Base-by-base conservation (phyloP, 2,797 vertebrate genomes). In the Zenarchopterus dispar region DNA sequence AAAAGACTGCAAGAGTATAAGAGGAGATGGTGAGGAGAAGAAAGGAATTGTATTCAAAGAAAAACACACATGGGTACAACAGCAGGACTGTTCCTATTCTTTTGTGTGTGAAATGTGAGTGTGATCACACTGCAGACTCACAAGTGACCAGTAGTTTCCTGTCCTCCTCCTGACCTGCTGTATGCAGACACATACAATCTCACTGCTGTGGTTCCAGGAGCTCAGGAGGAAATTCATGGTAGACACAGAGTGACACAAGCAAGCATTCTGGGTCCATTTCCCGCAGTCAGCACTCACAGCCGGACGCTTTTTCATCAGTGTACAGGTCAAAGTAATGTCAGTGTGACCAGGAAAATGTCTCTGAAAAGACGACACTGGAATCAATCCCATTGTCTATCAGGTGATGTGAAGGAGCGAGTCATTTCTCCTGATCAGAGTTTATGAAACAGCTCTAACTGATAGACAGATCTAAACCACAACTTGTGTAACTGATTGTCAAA, bases 81-180 rank as follows among this genome's bases (percentile, higher is more conserved):
- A 39, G 13, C 21, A 22, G 23, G 47, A 2, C 19, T 28, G 3
- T 58, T 23, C 24, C 48, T 54, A 50, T 39, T 13, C 13, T 23
- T 2, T 46, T 56, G 46, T 46, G 42, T 3, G 22, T 54, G 28
- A 24, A 46, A 46, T 80, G 51, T 43, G 39, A 52, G 53, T n/a
- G 56, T 65, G 22, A 69, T 57, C 67, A 79, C 67, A 57, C 16
- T 48, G 62, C 64, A 74, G 62, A 69, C 67, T 82, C 75, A 73
- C 71, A 73, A 80, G 63, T 65, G 71, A 80, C 68, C 59, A 81
- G 75, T 77, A 66, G 85, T 76, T 87, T 91, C 80, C 85, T 88
- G 84, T 91, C 75, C 82, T 81, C 70, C 74, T 81, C 55, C 71
- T 91, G 88, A 90, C 84, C 87, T 73, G 80, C 65, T 87, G 87